phyloP scores from a whole-genome alignment of 2,113 vertebrate genomes.

The Epinephelus lanceolatus region DNA sequence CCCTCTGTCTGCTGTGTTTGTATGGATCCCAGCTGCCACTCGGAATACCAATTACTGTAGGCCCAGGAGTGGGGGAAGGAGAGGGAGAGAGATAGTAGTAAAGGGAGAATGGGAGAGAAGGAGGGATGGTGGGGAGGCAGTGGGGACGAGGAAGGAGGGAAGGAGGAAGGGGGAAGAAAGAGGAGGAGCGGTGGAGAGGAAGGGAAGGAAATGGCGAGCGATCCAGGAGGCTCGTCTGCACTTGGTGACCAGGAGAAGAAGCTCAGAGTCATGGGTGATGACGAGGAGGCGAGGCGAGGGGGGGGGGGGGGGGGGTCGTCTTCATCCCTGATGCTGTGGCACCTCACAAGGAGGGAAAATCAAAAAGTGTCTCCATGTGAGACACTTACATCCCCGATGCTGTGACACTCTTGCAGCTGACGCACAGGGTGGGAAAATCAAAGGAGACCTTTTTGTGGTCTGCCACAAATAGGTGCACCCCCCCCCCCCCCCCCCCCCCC shows the following conservation, averaged over 20 bases:
- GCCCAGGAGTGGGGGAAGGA: conserved; percentile 76
- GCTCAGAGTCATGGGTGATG: conserved; percentile 43
- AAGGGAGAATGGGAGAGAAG: conserved; percentile 15
- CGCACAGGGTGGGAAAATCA: conserved; percentile 66
- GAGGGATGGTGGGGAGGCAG: conserved; percentile 33
- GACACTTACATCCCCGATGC: conserved; percentile 65
- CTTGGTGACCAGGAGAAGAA: conserved; percentile 53
- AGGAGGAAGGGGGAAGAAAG: conserved; percentile 19
- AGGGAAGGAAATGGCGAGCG: conserved; percentile 17
- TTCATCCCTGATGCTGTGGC: conserved; percentile 45
- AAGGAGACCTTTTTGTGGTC: conserved; percentile 76
- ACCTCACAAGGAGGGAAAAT: conserved; percentile 66
- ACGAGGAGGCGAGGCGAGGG: neutral
- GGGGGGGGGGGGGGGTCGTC: neutral
- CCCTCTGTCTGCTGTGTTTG: conserved; percentile 84
- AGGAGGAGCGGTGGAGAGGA: conserved; percentile 17
- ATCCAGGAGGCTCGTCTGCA: conserved; percentile 40
- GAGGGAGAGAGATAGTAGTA: conserved; percentile 31
- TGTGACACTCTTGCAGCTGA: conserved; percentile 71
- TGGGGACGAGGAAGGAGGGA: conserved; percentile 8
- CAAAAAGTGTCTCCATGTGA: conserved; percentile 69
- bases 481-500: neutral
- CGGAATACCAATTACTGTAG: conserved; percentile 87
- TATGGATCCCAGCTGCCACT: conserved; percentile 88
- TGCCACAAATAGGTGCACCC: conserved; percentile 64